These are phyloP conservation scores for Falco cherrug DNA, from an alignment of 2,797 vertebrate species.

Conservation along the genomic window DNA sequence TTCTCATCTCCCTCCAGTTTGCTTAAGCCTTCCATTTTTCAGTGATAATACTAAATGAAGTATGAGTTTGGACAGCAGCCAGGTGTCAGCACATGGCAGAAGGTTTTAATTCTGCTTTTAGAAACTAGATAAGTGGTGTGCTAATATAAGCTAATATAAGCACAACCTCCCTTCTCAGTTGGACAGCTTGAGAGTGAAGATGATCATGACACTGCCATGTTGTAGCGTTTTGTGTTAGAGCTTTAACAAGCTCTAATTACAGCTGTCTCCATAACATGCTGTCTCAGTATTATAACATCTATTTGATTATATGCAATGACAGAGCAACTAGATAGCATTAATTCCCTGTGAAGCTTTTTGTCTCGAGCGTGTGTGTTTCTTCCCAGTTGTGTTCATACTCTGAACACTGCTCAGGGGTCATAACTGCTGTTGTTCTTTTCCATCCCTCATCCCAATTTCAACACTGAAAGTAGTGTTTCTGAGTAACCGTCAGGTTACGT, in stretches of 20 bases:
- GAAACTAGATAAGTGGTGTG: conserved; percentile 47
- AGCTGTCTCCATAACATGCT: background rate
- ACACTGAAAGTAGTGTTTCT: background rate
- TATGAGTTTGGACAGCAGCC: conserved; percentile 35
- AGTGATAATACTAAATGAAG: conserved; percentile 25
- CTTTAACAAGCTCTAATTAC: conserved; percentile 39
- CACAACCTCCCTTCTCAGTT: background rate
- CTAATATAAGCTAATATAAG: conserved; percentile 60
- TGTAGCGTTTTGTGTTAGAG: background rate
- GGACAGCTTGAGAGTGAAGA: conserved; percentile 42
- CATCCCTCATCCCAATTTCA: background rate
- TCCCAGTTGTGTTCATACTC: background rate
- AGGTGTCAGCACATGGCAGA: conserved; percentile 60
- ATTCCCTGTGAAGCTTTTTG: background rate
- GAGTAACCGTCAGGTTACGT: background rate
- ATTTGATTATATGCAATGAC: conserved; percentile 2
- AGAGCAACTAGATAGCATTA: background rate
- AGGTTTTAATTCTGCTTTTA: conserved; percentile 65
- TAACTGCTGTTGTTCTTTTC: background rate
- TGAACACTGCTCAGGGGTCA: background rate
- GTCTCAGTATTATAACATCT: background rate
- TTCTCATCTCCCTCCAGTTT: background rate
- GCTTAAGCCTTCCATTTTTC: conserved; percentile 1
- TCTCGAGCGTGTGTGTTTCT: background rate
- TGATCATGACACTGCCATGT: background rate